These are phyloP conservation scores for Pelobates cultripes DNA, from an alignment of 2,797 vertebrate genomes.

Conservation along the genomic window DNA sequence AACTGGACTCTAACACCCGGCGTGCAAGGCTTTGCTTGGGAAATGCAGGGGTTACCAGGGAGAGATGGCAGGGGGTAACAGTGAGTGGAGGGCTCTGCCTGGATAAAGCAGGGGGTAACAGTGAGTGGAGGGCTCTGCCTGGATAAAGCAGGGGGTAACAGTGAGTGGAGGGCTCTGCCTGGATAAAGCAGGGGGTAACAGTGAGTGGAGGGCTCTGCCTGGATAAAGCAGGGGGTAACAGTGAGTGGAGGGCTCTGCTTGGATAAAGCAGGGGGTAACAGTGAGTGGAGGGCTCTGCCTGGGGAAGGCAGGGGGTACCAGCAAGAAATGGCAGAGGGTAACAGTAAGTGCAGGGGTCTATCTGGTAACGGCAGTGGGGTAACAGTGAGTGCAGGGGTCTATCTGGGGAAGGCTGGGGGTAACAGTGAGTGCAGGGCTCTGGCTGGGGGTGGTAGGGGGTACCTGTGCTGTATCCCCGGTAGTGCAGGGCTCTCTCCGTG, in stretches of 20 bases:
- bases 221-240: no score
- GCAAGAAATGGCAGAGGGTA: conserved; percentile 16
- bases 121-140: conserved; percentile 57
- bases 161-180: conserved; percentile 57
- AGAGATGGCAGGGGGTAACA: no score
- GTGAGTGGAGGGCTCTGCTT: conserved; percentile 27
- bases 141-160: conserved; percentile 47
- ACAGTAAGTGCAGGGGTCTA: no score
- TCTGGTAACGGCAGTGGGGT: no score
- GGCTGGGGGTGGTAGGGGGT: conserved; percentile 43
- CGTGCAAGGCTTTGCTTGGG: no score
- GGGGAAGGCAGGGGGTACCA: conserved; percentile 38
- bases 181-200: conserved; percentile 30
- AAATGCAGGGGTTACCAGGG: no score
- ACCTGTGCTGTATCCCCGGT: no score
- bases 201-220: no score
- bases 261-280: conserved; percentile 36
- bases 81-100: no score
- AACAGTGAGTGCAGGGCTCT: conserved; percentile 57
- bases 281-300: conserved; percentile 57
- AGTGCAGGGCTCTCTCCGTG: no score
- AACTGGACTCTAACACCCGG: no score
- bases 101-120: conserved; percentile 17
- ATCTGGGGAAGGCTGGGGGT: conserved; percentile 35
- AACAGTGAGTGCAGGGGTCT: neutral